Conservation (phyloP, 2,797 vertebrate species). For the Dryobates pubescens region DNA sequence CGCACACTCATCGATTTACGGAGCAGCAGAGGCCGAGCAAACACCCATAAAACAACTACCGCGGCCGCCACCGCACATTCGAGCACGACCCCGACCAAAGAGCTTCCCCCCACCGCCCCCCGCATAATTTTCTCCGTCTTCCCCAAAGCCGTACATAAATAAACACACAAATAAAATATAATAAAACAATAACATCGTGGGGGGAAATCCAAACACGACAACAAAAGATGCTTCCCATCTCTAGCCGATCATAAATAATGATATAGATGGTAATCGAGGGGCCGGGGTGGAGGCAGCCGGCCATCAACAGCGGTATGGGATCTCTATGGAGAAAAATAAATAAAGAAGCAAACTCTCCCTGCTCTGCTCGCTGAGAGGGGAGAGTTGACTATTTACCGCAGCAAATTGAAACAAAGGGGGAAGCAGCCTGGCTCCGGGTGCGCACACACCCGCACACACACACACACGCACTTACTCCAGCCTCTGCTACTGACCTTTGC, state of each 20-base stretch:
- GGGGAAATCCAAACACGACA: background rate
- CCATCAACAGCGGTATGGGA: constrained; percentile 36
- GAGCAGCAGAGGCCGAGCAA: constrained; percentile 50
- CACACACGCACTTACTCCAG: constrained; percentile 73
- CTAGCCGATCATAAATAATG: constrained; percentile 56
- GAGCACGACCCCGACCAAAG: constrained; percentile 1
- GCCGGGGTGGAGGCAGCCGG: constrained; percentile 47
- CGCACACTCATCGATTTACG: constrained; percentile 69
- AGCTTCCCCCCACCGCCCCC: background rate
- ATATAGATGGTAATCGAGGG: constrained; percentile 31
- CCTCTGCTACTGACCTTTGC: constrained; percentile 89
- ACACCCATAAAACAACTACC: constrained; percentile 45
- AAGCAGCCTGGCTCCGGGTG: constrained; percentile 69
- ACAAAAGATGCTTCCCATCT: constrained; percentile 32
- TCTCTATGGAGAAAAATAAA: constrained; percentile 61
- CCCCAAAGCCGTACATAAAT: constrained; percentile 6
- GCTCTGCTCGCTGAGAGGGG: constrained; percentile 47
- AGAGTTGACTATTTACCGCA: constrained; percentile 71
- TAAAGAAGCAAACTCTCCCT: constrained; percentile 60
- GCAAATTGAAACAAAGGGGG: constrained; percentile 79
- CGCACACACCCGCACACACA: constrained; percentile 57
- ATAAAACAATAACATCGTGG: background rate
- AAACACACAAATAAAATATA: background rate
- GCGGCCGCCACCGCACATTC: background rate
- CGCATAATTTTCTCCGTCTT: background rate